Conservation (phyloP, 1,140 invertebrate genomes). For the Hermatobates lingyangjiaoensis region DNA sequence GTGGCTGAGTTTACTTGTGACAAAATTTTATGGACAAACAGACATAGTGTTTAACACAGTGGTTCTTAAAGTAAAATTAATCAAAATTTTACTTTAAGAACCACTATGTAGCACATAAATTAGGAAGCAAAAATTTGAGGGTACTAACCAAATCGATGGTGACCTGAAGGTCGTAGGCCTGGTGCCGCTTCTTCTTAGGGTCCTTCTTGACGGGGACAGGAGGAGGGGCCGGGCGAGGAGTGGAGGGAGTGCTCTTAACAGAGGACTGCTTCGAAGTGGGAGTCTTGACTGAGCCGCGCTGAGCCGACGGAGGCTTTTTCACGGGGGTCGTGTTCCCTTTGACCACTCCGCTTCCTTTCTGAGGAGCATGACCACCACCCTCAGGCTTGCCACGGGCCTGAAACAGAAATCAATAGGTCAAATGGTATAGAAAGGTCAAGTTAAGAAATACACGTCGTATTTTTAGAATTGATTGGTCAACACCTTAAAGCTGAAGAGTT, state of each 20-base stretch:
- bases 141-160: constrained; percentile 59
- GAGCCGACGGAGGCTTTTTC: constrained; percentile 32
- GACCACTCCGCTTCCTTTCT: constrained; percentile 36
- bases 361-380: constrained; percentile 44
- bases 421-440: too few species aligned
- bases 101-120: background rate
- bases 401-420: constrained; percentile 10
- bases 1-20: too few species aligned
- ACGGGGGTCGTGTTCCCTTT: constrained; percentile 30
- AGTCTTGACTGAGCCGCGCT: constrained; percentile 30
- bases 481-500: too few species aligned
- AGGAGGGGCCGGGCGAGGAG: constrained; percentile 9
- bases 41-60: too few species aligned
- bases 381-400: constrained; percentile 64
- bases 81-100: too few species aligned
- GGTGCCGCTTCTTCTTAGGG: constrained; percentile 58
- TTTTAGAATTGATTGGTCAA: too few species aligned
- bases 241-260: background rate
- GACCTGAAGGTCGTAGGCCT: constrained; percentile 61
- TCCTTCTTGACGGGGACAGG: constrained; percentile 38
- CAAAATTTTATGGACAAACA: too few species aligned
- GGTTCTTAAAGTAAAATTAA: too few species aligned
- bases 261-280: constrained; percentile 21
- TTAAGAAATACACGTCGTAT: too few species aligned
- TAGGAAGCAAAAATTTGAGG: background rate